Percentiles rank a stretch among this genome's conserved stretches.
These are phyloP conservation scores for Cyprinodon variegatus DNA, from an alignment of 2,113 vertebrate species.

Conservation along the genomic window DNA sequence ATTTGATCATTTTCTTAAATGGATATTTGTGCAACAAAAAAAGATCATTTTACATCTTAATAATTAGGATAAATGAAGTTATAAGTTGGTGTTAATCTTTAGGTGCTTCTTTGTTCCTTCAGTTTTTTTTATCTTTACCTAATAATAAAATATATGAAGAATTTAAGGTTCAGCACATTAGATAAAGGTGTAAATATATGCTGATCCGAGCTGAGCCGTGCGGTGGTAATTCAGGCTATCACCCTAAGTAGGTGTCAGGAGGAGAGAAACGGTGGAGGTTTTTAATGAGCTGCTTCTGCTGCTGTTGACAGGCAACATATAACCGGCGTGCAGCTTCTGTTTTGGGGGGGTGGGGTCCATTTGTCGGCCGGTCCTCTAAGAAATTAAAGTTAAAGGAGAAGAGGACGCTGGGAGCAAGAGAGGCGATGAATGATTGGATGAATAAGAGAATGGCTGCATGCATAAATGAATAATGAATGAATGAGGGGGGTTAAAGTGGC, in stretches of 20 bases:
- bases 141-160: not conserved
- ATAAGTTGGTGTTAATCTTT: not conserved
- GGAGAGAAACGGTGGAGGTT: slow-evolving; percentile 65
- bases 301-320: slow-evolving; percentile 56
- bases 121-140: not conserved
- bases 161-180: slow-evolving; percentile 48
- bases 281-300: slow-evolving; percentile 63
- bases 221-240: slow-evolving; percentile 64
- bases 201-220: slow-evolving; percentile 6
- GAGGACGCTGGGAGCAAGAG: not conserved
- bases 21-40: not conserved
- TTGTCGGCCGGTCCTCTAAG: slow-evolving; percentile 48
- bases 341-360: slow-evolving; percentile 31
- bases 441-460: slow-evolving; percentile 37
- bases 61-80: not conserved
- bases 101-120: not conserved
- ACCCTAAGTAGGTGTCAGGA: slow-evolving; percentile 73
- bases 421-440: slow-evolving; percentile 26
- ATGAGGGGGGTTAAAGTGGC: slow-evolving; percentile 37
- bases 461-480: slow-evolving; percentile 50
- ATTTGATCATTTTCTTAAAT: not conserved
- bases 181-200: slow-evolving; percentile 47
- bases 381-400: slow-evolving; percentile 63
- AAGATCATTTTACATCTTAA: not conserved
- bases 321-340: slow-evolving; percentile 37